These are phyloP conservation scores for Cremastinae sp. DNA, from an alignment of 2,888 invertebrate species.

Conservation along the genomic window DNA sequence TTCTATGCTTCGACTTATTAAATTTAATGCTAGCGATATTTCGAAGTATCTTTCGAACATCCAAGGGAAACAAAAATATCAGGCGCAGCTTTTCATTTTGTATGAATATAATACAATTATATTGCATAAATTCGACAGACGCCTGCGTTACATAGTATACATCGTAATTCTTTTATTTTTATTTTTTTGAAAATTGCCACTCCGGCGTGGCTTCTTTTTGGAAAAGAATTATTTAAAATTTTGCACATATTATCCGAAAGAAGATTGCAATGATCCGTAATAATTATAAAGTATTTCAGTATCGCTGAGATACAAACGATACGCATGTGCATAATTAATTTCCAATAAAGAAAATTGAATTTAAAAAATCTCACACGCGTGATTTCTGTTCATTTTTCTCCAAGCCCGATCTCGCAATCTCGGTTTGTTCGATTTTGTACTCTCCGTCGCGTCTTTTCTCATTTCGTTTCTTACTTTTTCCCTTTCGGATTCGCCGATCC, in stretches of 20 bases:
- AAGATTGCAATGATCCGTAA: slow-evolving; percentile 55
- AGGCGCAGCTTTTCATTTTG: slow-evolving; percentile 39
- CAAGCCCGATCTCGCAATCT: slow-evolving; percentile 34
- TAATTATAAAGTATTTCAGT: slow-evolving; percentile 60
- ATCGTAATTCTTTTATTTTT: background rate
- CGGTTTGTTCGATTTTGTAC: slow-evolving; percentile 1
- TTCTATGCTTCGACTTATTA: slow-evolving; percentile 47
- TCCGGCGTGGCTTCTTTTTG: slow-evolving; percentile 11
- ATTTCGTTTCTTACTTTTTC: background rate
- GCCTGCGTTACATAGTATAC: slow-evolving; percentile 51
- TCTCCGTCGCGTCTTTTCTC: background rate
- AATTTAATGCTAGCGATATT: slow-evolving; percentile 38
- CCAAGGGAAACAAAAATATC: slow-evolving; percentile 37
- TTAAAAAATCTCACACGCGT: slow-evolving; percentile 16
- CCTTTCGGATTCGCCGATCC: background rate
- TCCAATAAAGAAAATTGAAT: slow-evolving; percentile 2
- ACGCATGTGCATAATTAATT: slow-evolving; percentile 15
- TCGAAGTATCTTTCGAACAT: slow-evolving; percentile 25
- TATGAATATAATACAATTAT: slow-evolving; percentile 57
- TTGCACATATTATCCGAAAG: slow-evolving; percentile 52
- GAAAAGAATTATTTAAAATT: slow-evolving; percentile 42
- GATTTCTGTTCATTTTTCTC: background rate
- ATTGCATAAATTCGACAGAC: slow-evolving; percentile 57
- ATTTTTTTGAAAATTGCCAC: slow-evolving; percentile 22
- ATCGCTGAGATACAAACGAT: slow-evolving; percentile 56